Conservation (phyloP, 64 coral and sea anemone species). For the Montipora cactus region DNA sequence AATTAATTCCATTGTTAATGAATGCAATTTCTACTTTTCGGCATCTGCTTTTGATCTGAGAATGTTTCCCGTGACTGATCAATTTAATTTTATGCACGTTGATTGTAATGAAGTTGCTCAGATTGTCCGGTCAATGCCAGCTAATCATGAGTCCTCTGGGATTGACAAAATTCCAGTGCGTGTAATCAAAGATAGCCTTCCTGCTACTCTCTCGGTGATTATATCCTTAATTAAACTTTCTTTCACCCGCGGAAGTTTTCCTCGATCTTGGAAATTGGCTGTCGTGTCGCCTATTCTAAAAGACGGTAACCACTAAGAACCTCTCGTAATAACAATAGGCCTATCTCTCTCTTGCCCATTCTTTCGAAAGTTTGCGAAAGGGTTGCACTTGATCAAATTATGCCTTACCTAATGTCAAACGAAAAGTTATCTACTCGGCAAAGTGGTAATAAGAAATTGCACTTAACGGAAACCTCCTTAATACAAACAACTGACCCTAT, state of each 20-base stretch:
- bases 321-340: constrained; percentile 1
- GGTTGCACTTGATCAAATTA: constrained; percentile 36
- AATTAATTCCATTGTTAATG: too few species aligned
- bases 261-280: constrained; percentile 53
- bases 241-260: constrained; percentile 28
- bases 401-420: constrained; percentile 23
- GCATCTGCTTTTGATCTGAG: too few species aligned
- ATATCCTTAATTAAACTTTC: constrained; percentile 59
- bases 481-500: constrained; percentile 1
- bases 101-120: neutral
- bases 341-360: constrained; percentile 40
- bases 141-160: neutral
- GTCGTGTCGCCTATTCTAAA: constrained; percentile 33
- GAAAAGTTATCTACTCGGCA: neutral
- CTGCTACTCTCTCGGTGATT: constrained; percentile 39
- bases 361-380: constrained; percentile 50
- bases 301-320: constrained; percentile 33
- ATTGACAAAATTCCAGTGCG: neutral
- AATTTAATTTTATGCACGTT: neutral
- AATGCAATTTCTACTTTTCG: too few species aligned
- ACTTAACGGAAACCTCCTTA: neutral
- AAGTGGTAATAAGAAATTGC: constrained; percentile 32
- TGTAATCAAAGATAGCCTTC: constrained; percentile 55
- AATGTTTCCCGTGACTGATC: neutral
- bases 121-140: neutral